Base-by-base conservation (phyloP, 2,113 vertebrate species). In the Aplodontia rufa region DNA sequence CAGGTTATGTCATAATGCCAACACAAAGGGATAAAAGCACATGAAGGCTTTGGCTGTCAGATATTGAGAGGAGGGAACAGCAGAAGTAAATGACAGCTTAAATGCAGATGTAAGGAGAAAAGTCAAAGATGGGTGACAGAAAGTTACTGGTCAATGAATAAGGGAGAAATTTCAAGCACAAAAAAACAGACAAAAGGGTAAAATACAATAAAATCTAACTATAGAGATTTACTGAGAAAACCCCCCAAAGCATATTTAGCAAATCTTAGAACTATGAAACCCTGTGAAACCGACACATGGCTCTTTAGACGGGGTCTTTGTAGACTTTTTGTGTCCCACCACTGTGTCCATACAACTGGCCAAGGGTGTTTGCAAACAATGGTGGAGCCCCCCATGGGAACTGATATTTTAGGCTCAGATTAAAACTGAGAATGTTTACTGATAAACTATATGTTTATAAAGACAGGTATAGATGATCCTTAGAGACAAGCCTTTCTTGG, bases 1-100 rank as follows among this genome's bases (percentile, higher is more conserved):
- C 98, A 99, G 98, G 99, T 99, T 99, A 99, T 99, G 99, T 99
- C 99, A 99, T 99, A 98, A 99, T 98, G 98, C 93, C 98, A 97
- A 98, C 98, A 99, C 98, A 99, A 99, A 98, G 97, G 98, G 97
- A 99, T 99, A 98, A 99, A 99, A 98, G 98, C 98, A 24, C 96
- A 97, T 95, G 98, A 98, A 98, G 97, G 98, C 98, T 98, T 98
- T 98, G 98, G 98, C 98, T 98, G 99, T 99, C 99, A 99, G 98
- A 98, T 98, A 97, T 94, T 97, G 97, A 98, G 98, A 98, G 97
- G 98, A 98, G 98, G 97, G 97, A 97, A 97, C 98, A 96, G 97
- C 98, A 98, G 98, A 97, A 98, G 98, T 98, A 98, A 99, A 98
- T 98, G 99, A 98, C 99, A 99, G 99, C 98, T 98, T 98, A 98